Conservation (phyloP, 1,140 invertebrate species). For the Carposina sasakii region DNA sequence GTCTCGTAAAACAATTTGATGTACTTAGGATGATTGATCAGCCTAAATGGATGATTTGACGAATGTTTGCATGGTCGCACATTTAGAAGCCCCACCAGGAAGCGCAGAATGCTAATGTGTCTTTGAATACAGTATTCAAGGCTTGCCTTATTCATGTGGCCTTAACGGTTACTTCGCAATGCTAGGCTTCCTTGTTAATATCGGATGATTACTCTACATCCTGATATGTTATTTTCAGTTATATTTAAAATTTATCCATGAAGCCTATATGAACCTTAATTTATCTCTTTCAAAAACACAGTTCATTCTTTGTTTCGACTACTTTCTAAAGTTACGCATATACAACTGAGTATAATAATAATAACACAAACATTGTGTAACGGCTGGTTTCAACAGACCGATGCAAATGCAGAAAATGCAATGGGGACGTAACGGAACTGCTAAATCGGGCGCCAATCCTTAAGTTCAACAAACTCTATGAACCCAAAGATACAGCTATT, state of each 20-base stretch:
- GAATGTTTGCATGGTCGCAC: conserved; percentile 35
- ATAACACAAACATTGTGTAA: conserved; percentile 49
- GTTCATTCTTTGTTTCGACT: too few species aligned
- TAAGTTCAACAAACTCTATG: conserved; percentile 35
- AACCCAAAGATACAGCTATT: conserved; percentile 5
- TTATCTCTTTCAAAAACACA: too few species aligned
- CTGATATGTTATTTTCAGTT: too few species aligned
- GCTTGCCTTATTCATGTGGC: conserved; percentile 50
- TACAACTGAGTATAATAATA: too few species aligned
- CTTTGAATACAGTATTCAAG: conserved; percentile 67
- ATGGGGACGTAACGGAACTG: conserved; percentile 48
- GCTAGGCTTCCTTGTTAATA: conserved; percentile 49
- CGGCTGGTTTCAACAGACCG: conserved; percentile 33
- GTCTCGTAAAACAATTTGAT: conserved; percentile 31
- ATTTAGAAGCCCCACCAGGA: conserved; percentile 52
- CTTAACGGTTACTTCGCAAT: conserved; percentile 47
- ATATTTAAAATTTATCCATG: too few species aligned
- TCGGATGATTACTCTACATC: too few species aligned
- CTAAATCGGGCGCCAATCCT: conserved; percentile 35
- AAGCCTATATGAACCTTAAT: too few species aligned
- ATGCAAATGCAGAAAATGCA: conserved; percentile 45
- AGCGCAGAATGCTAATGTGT: conserved; percentile 63
- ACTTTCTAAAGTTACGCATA: too few species aligned
- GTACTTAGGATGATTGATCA: too few species aligned
- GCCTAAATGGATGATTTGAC: conserved; percentile 37